Conservation (phyloP, 2,888 invertebrate genomes). For the Brachylomia viminalis region DNA sequence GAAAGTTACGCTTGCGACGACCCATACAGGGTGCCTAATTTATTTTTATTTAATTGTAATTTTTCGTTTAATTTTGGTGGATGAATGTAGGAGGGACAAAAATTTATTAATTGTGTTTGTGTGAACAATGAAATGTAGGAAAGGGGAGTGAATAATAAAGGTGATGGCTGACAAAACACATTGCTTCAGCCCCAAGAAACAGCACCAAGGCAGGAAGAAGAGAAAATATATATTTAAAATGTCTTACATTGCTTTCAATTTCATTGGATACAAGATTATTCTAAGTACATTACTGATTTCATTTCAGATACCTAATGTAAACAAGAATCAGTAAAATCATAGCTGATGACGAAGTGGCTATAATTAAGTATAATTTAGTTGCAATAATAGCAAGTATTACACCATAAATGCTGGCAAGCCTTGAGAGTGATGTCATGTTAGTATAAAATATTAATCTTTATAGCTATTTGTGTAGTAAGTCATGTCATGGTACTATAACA, state of each 20-base stretch:
- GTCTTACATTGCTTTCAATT: neutral
- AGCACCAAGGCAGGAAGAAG: neutral
- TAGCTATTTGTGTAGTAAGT: slow-evolving; percentile 24
- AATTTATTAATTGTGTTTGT: neutral
- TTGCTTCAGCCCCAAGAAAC: neutral
- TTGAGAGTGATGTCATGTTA: slow-evolving; percentile 73
- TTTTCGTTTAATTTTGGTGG: neutral
- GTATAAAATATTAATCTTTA: slow-evolving; percentile 51
- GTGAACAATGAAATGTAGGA: neutral
- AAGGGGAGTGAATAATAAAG: neutral
- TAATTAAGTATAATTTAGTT: slow-evolving; percentile 68
- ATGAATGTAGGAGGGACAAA: neutral
- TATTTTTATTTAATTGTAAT: neutral
- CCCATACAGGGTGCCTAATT: neutral
- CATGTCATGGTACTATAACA: slow-evolving; percentile 7
- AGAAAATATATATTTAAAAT: neutral
- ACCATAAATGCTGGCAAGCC: slow-evolving; percentile 70
- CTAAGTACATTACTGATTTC: neutral
- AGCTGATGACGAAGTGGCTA: slow-evolving; percentile 46
- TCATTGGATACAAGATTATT: slow-evolving; percentile 1
- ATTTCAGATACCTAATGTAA: slow-evolving; percentile 23
- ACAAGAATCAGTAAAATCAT: slow-evolving; percentile 51
- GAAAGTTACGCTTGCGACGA: neutral
- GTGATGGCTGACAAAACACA: neutral
- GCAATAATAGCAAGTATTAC: slow-evolving; percentile 71